Evolutionary conservation across 2,888 invertebrate genomes (phyloP), one percentile per base, ranked within the genome.

Genomic region (Archips xylosteana): DNA sequence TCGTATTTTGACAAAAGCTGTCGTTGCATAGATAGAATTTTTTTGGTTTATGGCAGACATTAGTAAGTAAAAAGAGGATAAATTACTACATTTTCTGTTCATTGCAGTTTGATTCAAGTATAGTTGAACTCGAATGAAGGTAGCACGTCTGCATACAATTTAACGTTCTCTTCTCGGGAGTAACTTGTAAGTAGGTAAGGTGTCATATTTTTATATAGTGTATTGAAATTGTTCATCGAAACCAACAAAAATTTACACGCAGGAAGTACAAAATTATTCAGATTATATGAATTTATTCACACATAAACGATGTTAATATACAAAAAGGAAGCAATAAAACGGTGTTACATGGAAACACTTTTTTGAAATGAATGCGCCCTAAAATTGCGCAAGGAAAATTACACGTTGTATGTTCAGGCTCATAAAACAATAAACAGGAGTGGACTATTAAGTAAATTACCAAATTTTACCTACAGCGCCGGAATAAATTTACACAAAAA

Each of bases 381-480:
- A 71, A 81, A 82, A 81, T 80, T 80, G 76, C 77, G 72, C 72
- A 70, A 72, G 59, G 73, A 76, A 79, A 83, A 81, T 73, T 78
- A 77, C 75, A 80, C 69, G 78, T 79, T 83, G 80, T 80, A 81
- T 80, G 80, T 79, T 81, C 72, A 75, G 75, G 70, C 74, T 77
- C 79, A 79, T 82, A 80, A 81, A 83, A 81, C 81, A 82, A 83
- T 81, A 81, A 81, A 78, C 78, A 81, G 73, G 77, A 78, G 76
- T 75, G 65, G 77, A 79, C 75, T 81, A 78, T 83, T 81, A 81
- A 80, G 78, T 75, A 81, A 85, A 85, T 85, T 84, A 76, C 80
- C 77, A 71, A 79, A 81, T 79, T 82, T 74, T 70, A 75, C 76
- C 80, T 78, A 78, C 79, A 80, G 67, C 67, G 64, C 64, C 42